These are phyloP conservation scores for Bradypodion ventrale DNA, from an alignment of 2,797 vertebrate genomes.

Conservation along the genomic window DNA sequence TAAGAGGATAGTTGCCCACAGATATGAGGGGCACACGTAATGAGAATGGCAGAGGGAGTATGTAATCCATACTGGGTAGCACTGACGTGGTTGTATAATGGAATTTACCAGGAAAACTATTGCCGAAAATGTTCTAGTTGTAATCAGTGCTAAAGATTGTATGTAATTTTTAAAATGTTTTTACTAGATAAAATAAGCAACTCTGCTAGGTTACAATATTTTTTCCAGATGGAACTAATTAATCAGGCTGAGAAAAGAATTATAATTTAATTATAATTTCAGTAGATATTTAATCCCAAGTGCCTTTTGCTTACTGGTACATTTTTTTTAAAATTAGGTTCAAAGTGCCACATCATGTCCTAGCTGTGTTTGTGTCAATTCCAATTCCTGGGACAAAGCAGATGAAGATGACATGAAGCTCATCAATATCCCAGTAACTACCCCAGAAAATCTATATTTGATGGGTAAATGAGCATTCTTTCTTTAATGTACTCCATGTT, in stretches of 20 bases:
- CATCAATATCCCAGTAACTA: slow-evolving; percentile 89
- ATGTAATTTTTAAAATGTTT: not conserved
- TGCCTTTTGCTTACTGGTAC: not conserved
- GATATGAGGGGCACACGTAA: not conserved
- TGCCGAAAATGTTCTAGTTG: not conserved
- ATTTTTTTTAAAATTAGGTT: slow-evolving; percentile 75
- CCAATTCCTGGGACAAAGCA: slow-evolving; percentile 87
- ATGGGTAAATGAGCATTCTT: slow-evolving; percentile 83
- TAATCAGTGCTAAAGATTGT: not conserved
- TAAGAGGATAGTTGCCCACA: too few species aligned
- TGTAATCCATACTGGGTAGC: not conserved
- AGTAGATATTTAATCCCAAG: not conserved
- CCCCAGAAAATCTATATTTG: slow-evolving; percentile 95
- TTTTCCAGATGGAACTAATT: not conserved
- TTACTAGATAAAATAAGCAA: not conserved
- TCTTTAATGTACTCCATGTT: not conserved
- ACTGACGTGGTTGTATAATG: not conserved
- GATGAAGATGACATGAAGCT: slow-evolving; percentile 85
- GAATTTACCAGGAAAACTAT: not conserved
- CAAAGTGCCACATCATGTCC: slow-evolving; percentile 90
- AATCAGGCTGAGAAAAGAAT: not conserved
- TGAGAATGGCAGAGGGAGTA: too few species aligned
- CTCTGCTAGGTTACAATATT: not conserved
- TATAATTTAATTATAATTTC: not conserved
- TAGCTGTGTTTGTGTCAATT: slow-evolving; percentile 87